These are phyloP conservation scores for Tetramorium parvispinum DNA, from an alignment of 1,140 invertebrate genomes.

Conservation along the genomic window DNA sequence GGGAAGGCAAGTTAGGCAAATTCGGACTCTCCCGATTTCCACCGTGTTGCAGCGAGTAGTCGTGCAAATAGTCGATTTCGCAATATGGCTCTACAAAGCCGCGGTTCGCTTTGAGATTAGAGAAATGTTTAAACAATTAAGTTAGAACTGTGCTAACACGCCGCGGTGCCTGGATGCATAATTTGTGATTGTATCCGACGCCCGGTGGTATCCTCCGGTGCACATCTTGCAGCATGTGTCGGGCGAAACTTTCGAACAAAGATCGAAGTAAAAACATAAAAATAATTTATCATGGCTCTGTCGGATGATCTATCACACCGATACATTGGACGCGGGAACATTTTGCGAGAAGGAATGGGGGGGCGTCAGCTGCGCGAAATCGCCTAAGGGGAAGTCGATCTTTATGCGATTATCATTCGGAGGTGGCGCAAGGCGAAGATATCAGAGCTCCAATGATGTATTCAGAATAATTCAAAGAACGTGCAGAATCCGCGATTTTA, in stretches of 20 bases:
- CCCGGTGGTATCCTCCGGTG: background rate
- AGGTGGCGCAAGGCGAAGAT: constrained; percentile 38
- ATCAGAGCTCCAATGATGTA: constrained; percentile 46
- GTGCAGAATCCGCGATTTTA: background rate
- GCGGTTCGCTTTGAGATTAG: constrained; percentile 28
- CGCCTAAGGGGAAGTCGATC: constrained; percentile 66
- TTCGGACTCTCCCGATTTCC: constrained; percentile 29
- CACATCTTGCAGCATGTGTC: background rate
- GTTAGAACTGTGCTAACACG: background rate
- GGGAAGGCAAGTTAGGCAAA: background rate
- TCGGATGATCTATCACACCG: constrained; percentile 71
- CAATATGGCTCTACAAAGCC: constrained; percentile 22
- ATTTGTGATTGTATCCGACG: background rate
- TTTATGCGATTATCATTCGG: constrained; percentile 67
- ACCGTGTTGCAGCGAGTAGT: constrained; percentile 12
- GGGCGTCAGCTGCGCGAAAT: constrained; percentile 72
- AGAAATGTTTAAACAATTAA: constrained; percentile 37
- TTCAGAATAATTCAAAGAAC: constrained; percentile 1
- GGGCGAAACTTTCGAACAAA: background rate
- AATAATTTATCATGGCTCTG: constrained; percentile 68
- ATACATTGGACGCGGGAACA: constrained; percentile 66
- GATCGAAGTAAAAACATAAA: constrained; percentile 38
- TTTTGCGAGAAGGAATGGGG: constrained; percentile 66
- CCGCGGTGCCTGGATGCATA: background rate
- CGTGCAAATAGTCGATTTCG: constrained; percentile 21